phyloP scores from a whole-genome alignment of 2,888 invertebrate genomes.

The Oscheius onirici region DNA sequence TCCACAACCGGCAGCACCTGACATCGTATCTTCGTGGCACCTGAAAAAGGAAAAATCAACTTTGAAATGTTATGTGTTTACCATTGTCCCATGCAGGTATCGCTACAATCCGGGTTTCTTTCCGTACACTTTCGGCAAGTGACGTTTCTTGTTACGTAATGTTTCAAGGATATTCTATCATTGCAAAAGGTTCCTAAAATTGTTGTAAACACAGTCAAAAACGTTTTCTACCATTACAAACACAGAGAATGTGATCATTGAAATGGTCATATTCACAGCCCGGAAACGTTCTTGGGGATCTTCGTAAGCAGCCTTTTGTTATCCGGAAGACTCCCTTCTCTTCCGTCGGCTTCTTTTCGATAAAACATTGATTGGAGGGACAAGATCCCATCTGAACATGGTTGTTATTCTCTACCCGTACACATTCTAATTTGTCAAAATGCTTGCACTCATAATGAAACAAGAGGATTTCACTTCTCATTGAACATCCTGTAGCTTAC shows the following conservation, averaged over 20 bases:
- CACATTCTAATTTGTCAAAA: not conserved
- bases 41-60: slow-evolving; percentile 37
- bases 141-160: slow-evolving; percentile 44
- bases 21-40: slow-evolving; percentile 67
- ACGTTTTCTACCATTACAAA: slow-evolving; percentile 57
- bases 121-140: slow-evolving; percentile 67
- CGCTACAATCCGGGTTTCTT: slow-evolving; percentile 65
- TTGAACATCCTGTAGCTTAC: not conserved
- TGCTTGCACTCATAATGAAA: not conserved
- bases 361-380: slow-evolving; percentile 67
- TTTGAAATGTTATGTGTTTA: slow-evolving; percentile 18
- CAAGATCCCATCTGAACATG: slow-evolving; percentile 68
- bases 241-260: slow-evolving; percentile 65
- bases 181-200: slow-evolving; percentile 66
- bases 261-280: slow-evolving; percentile 70
- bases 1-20: slow-evolving; percentile 67
- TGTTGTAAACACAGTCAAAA: not conserved
- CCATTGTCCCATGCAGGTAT: slow-evolving; percentile 64
- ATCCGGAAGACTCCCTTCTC: slow-evolving; percentile 57
- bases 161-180: slow-evolving; percentile 59
- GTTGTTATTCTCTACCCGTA: not conserved
- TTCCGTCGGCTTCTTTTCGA: slow-evolving; percentile 68
- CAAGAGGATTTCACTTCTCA: slow-evolving; percentile 2
- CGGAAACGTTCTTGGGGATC: slow-evolving; percentile 58
- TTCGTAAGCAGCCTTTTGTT: slow-evolving; percentile 63